These are phyloP conservation scores for Hepsetus odoe DNA, from an alignment of 2,113 vertebrate genomes.

Conservation along the genomic window DNA sequence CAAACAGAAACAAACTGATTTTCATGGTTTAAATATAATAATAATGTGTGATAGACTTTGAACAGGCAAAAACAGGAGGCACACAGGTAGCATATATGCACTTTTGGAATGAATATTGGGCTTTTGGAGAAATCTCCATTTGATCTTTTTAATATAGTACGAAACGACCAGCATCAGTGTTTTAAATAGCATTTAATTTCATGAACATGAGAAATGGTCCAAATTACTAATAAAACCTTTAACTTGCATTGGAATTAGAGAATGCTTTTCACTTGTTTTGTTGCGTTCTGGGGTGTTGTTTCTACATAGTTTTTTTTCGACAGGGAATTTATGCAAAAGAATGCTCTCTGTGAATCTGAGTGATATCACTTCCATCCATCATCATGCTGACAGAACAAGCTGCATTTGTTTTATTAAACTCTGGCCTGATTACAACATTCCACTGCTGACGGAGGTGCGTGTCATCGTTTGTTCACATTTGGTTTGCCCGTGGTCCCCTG, in stretches of 20 bases:
- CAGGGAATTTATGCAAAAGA: not conserved
- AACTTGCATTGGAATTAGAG: no score
- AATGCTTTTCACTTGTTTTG: no score
- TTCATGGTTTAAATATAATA: not conserved
- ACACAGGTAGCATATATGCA: not conserved
- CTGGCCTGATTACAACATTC: slow-evolving; percentile 16
- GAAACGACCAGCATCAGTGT: no score
- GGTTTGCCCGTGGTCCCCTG: slow-evolving; percentile 60
- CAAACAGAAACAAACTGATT: not conserved
- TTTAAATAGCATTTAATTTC: no score
- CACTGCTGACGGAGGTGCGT: not conserved
- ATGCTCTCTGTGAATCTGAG: not conserved
- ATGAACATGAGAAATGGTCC: no score
- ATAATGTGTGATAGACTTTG: not conserved
- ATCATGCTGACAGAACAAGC: not conserved
- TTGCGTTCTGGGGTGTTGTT: no score
- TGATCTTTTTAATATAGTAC: no score
- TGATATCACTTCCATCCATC: not conserved
- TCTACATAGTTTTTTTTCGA: no score
- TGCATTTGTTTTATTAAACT: not conserved
- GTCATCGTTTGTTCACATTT: slow-evolving; percentile 64
- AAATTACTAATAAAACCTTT: no score
- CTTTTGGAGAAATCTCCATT: no score
- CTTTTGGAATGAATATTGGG: not conserved
- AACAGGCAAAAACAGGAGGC: not conserved